These are phyloP conservation scores for Proctacanthus coquilletti DNA, from an alignment of 1,140 invertebrate genomes.

Conservation along the genomic window DNA sequence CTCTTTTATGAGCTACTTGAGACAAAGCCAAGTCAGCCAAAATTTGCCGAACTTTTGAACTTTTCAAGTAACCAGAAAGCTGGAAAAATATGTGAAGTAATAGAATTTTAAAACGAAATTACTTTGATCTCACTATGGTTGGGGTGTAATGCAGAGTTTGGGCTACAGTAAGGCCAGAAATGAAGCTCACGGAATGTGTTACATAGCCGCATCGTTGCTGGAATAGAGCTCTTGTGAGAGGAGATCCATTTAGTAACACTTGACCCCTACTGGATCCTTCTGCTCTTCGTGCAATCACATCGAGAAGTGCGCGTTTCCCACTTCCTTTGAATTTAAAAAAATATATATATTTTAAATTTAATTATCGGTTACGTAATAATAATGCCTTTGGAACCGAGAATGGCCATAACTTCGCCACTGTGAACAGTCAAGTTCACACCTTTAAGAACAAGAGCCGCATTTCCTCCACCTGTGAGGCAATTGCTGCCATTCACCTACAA, in stretches of 20 bases:
- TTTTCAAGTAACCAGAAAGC: conserved; percentile 53
- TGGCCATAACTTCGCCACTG: conserved; percentile 79
- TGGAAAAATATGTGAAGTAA: conserved; percentile 21
- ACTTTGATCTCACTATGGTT: conserved; percentile 49
- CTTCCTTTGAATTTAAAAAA: conserved; percentile 43
- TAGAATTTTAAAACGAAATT: neutral
- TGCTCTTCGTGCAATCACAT: conserved; percentile 71
- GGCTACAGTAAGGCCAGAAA: conserved; percentile 69
- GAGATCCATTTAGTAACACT: conserved; percentile 68
- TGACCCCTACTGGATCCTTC: conserved; percentile 62
- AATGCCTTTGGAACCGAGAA: conserved; percentile 84
- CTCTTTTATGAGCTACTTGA: conserved; percentile 64
- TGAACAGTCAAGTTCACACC: conserved; percentile 81
- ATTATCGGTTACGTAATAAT: neutral
- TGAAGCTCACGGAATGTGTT: conserved; percentile 61
- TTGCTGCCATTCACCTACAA: conserved; percentile 61
- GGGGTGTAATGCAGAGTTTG: conserved; percentile 72
- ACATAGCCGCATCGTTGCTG: conserved; percentile 74
- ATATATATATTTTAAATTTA: neutral
- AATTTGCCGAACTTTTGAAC: conserved; percentile 64
- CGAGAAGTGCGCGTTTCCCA: conserved; percentile 76
- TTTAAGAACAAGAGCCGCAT: conserved; percentile 72
- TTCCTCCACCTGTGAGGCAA: conserved; percentile 60
- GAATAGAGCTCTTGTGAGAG: conserved; percentile 64
- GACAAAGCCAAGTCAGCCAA: conserved; percentile 78